A percentile compares a stretch with the other conserved stretches of the same genome.
Conservation (phyloP, 2,797 vertebrate species). For the Polyboroides typus region DNA sequence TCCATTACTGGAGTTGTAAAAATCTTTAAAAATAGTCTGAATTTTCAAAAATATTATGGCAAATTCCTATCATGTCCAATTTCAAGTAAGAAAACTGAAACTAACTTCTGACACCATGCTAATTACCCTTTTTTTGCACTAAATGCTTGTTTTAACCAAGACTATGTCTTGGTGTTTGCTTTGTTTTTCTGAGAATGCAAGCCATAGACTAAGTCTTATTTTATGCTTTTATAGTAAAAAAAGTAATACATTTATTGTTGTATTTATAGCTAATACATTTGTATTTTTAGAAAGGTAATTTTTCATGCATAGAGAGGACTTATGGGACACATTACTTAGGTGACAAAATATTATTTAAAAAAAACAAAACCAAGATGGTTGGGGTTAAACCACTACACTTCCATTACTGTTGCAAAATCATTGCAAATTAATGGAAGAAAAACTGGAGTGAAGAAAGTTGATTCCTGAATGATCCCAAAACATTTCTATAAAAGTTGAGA, state of each 20-base stretch:
- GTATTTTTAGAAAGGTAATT: neutral
- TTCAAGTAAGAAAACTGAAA: neutral
- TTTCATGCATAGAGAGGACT: neutral
- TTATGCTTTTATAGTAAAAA: neutral
- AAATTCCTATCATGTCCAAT: neutral
- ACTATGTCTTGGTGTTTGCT: neutral
- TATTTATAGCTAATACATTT: neutral
- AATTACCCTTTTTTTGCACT: accelerated
- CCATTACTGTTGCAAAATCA: neutral
- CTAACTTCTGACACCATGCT: neutral
- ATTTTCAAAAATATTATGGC: neutral
- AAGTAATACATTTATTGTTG: neutral
- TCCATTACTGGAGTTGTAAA: neutral
- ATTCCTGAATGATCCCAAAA: neutral
- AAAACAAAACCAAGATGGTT: accelerated
- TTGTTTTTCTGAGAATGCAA: neutral
- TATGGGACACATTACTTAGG: neutral
- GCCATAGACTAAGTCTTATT: neutral
- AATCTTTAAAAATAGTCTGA: neutral
- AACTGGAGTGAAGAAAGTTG: neutral
- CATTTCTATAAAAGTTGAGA: neutral
- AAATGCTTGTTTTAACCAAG: neutral
- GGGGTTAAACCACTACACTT: neutral
- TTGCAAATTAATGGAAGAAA: neutral
- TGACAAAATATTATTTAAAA: neutral